Evolutionary conservation across 2,113 vertebrate species (phyloP), one percentile per base, ranked within the genome.

Genomic region (Erythrolamprus reginae): DNA sequence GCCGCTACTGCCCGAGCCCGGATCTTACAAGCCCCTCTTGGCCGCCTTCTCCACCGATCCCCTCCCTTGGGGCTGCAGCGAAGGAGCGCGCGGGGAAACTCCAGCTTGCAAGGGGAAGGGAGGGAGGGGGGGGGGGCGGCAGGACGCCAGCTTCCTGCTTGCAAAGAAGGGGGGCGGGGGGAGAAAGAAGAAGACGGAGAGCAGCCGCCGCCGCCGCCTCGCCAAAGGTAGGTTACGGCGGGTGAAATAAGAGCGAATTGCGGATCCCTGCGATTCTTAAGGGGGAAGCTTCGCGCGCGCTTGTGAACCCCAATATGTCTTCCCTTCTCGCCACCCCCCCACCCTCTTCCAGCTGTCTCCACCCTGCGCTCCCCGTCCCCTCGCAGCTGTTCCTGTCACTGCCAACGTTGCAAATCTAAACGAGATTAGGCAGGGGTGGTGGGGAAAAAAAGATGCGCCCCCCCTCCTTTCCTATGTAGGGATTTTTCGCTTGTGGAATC

Each of bases 141-240:
- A 58, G 52, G 86, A 33, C 70, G 86, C 86, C 86, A 91, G 90
- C 90, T 91, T 91, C 90, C 90, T 91, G 90, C 90, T 91, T 88
- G 90, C 90, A 38, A 91, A 88, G 65, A 58, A 50, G 90, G 61
- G 84, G 61, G 84, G 84, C 47, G 56, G 83, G 82, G 52, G 89
- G 56, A 50, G 45, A 24, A 38, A 21, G 53, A 61, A 3, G 45
- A 86, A 10, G 48, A 65, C 26, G 24, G 42, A 61, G 28, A 52
- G 84, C 3, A 12, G 89, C n/a, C 15, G 82, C 82, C n/a, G 53
- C 53, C 47, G 53, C 28, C 13, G 82, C 89, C 38, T 24, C 53
- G 12, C 45, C 23, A 19, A 33, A 90, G 85, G 90, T 90, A 90
- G 90, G 85, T 51, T 21, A n/a, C 52, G 15, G 55, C 24, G 51